These are phyloP conservation scores for Myripristis murdjan DNA, from an alignment of 2,797 vertebrate genomes.

Conservation along the genomic window DNA sequence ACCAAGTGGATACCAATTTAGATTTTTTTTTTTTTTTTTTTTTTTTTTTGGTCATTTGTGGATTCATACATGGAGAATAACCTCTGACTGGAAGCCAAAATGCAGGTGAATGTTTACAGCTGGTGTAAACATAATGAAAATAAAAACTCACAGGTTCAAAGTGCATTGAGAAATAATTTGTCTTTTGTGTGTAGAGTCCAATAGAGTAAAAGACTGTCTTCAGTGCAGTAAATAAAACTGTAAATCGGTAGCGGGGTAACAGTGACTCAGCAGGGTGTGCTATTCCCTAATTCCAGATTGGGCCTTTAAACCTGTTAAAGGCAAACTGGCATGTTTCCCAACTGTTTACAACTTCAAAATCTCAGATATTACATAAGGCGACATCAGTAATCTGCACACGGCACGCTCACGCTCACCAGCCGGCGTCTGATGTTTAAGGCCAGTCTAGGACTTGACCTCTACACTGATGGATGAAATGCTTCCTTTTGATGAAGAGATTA, in stretches of 20 bases:
- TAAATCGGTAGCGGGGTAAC: too few relatives aligned
- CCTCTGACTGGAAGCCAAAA: conserved; percentile 1
- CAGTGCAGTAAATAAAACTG: too few relatives aligned
- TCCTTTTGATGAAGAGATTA: conserved; percentile 32
- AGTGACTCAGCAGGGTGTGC: conserved; percentile 1
- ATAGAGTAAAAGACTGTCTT: too few relatives aligned
- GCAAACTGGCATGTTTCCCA: background rate
- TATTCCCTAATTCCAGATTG: conserved; percentile 8
- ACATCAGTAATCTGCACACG: too few relatives aligned
- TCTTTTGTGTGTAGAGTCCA: too few relatives aligned
- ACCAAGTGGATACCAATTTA: conserved; percentile 14
- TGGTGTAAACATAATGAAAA: too few relatives aligned
- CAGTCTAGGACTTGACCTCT: conserved; percentile 4
- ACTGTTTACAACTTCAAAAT: too few relatives aligned
- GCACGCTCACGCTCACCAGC: too few relatives aligned
- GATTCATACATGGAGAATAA: conserved; percentile 4
- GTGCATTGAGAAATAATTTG: too few relatives aligned
- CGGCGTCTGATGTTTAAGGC: conserved; percentile 1
- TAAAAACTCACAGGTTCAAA: too few relatives aligned
- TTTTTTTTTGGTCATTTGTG: background rate
- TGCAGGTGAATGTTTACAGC: too few relatives aligned
- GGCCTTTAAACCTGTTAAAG: background rate
- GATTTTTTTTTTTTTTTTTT: background rate
- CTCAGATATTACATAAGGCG: too few relatives aligned
- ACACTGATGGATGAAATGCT: conserved; percentile 24